Percentiles rank a stretch among this genome's conserved stretches.
These are phyloP conservation scores for Lutjanus argentimaculatus DNA, from an alignment of 2,797 vertebrate species.

Conservation along the genomic window DNA sequence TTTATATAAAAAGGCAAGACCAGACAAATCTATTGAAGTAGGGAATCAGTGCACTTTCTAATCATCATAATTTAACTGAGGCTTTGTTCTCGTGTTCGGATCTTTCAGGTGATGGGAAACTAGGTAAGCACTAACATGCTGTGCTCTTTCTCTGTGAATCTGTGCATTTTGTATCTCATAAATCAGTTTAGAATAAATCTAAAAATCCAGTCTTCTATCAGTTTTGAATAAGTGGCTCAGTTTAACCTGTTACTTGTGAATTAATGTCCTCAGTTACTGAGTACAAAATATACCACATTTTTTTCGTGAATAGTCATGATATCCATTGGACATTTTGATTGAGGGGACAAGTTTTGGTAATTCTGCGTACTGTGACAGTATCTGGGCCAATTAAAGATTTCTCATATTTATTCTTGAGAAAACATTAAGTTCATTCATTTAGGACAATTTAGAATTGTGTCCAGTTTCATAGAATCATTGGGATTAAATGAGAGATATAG, in stretches of 20 bases:
- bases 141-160: neutral
- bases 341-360: neutral
- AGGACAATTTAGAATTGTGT: neutral
- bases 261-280: too few species aligned
- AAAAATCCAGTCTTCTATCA: neutral
- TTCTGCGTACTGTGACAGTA: neutral
- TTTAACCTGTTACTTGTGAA: too few species aligned
- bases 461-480: neutral
- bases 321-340: neutral
- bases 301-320: too few species aligned
- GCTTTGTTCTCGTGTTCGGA: slow-evolving; percentile 2
- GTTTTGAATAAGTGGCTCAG: neutral
- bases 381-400: neutral
- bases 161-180: neutral
- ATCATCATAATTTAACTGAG: slow-evolving; percentile 11
- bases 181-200: neutral
- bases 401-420: neutral
- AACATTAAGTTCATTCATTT: neutral
- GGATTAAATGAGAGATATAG: neutral
- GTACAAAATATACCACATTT: too few species aligned
- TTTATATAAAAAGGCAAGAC: neutral
- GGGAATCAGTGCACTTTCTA: slow-evolving; percentile 8
- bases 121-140: neutral
- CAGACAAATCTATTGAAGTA: slow-evolving; percentile 31
- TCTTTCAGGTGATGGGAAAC: slow-evolving; percentile 1